A percentile compares a stretch with the other conserved stretches of the same genome.
These are phyloP conservation scores for Horisme vitalbata DNA, from an alignment of 2,888 invertebrate genomes.

Conservation along the genomic window DNA sequence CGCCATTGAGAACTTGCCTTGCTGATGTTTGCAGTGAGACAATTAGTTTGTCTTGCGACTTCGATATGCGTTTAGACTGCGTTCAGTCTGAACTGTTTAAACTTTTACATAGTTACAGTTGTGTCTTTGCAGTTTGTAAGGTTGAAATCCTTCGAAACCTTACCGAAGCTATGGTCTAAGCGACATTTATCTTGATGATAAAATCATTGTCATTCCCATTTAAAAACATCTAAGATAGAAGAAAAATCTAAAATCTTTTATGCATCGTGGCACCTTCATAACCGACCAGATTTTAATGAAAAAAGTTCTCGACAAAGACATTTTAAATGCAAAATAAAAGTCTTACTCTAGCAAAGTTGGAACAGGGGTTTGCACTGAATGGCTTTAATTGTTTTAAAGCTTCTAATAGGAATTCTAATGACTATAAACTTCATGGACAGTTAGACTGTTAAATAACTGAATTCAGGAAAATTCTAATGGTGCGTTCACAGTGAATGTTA, in stretches of 20 bases:
- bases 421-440: constrained; percentile 7
- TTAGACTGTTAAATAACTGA: background rate
- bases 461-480: background rate
- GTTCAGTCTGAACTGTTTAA: constrained; percentile 22
- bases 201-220: background rate
- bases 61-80: constrained; percentile 54
- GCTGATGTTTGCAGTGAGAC: constrained; percentile 56
- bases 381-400: constrained; percentile 42
- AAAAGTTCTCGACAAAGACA: constrained; percentile 58
- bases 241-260: constrained; percentile 51
- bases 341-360: constrained; percentile 30
- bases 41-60: constrained; percentile 69
- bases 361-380: constrained; percentile 35
- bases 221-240: constrained; percentile 15
- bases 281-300: constrained; percentile 62
- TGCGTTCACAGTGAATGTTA: no score
- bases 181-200: background rate
- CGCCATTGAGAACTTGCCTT: constrained; percentile 62
- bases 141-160: no score
- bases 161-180: no score
- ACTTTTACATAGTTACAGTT: constrained; percentile 16
- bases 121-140: background rate
- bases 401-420: constrained; percentile 22
- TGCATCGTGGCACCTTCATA: constrained; percentile 53
- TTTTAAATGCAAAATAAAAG: constrained; percentile 61